phyloP scores from a whole-genome alignment of 2,113 vertebrate genomes.

The Talpa occidentalis region DNA sequence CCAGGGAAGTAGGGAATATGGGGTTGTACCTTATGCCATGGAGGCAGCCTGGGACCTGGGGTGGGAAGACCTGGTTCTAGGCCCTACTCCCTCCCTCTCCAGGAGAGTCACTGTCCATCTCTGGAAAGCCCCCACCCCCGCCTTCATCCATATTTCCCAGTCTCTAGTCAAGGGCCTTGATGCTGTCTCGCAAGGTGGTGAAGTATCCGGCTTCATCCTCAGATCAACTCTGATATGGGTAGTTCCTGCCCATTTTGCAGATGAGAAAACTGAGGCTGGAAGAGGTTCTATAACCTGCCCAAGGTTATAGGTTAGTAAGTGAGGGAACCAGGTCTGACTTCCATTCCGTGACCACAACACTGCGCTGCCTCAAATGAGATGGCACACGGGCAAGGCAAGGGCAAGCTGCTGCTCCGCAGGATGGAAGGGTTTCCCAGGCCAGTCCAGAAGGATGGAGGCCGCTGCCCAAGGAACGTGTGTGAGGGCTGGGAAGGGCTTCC shows the following conservation, averaged over 20 bases:
- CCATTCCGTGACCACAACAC: background rate
- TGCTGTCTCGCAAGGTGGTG: background rate
- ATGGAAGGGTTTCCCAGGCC: accelerated
- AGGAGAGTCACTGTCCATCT: accelerated
- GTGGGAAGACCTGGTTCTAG: background rate
- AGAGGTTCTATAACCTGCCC: background rate
- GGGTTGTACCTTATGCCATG: accelerated
- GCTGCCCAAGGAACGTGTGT: background rate
- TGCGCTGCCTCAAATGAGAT: background rate
- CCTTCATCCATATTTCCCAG: background rate
- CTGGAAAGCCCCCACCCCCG: background rate
- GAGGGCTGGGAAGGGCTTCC: background rate
- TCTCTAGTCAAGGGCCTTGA: background rate
- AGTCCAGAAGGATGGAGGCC: background rate
- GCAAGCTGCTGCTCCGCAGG: accelerated
- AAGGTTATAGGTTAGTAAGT: background rate
- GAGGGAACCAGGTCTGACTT: background rate
- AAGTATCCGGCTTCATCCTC: background rate
- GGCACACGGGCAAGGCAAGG: accelerated
- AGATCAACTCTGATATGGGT: background rate
- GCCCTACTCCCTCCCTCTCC: too few species aligned
- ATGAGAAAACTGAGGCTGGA: background rate
- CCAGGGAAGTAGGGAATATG: background rate
- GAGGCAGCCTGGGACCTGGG: background rate
- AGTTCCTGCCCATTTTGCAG: background rate